Evolutionary conservation across 2,113 vertebrate species (phyloP).

Genomic region (Mirounga angustirostris): DNA sequence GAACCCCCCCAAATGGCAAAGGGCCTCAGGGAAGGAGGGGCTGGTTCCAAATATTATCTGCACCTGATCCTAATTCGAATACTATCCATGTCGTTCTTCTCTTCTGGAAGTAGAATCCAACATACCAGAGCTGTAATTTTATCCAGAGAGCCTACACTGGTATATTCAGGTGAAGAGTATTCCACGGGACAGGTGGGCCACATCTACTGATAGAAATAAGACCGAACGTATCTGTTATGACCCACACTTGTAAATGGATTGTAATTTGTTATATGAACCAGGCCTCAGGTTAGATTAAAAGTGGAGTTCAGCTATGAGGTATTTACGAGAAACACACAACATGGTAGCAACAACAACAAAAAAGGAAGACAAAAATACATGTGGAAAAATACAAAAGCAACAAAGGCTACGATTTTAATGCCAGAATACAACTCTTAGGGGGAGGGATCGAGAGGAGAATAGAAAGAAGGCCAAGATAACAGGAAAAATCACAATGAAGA

Average conservation of each 20-base stretch:
- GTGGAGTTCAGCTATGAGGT: neutral
- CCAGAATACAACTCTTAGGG: neutral
- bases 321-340: neutral
- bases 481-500: neutral
- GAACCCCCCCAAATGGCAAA: neutral
- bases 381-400: neutral
- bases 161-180: neutral
- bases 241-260: neutral
- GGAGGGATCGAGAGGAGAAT: neutral
- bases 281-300: neutral
- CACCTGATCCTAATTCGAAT: neutral
- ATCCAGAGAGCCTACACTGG: neutral
- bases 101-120: neutral
- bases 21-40: neutral
- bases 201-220: neutral
- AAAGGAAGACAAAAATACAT: neutral
- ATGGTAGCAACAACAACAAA: neutral
- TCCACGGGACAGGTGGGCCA: neutral
- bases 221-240: neutral
- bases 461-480: neutral
- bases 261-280: neutral
- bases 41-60: neutral
- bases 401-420: neutral
- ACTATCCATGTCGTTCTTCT: neutral
- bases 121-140: neutral